Evolutionary conservation across 1,140 invertebrate genomes (phyloP), one percentile per base, ranked within the genome.

Genomic region (Eulimnadia texana): DNA sequence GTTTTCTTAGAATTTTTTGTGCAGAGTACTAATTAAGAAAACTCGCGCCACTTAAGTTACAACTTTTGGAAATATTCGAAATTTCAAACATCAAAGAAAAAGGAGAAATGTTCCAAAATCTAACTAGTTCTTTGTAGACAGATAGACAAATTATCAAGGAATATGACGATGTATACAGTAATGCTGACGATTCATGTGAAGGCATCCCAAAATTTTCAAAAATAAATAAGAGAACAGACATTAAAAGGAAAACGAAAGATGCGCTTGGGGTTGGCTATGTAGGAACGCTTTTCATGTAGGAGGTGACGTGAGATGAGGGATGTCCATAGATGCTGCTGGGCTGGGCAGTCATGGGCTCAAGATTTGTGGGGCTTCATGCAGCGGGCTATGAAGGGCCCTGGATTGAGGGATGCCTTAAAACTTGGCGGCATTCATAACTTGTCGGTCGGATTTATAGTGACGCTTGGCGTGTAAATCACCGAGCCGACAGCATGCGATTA

Each of bases 401-500:
- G 58, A 51, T 60, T 60, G 47, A 60, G 28, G 42, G 47, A 60
- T 60, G 47, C 25, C 58, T 60, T 19, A 27, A 60, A 60, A 49
- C 23, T 28, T 23, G 58, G 58, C 58, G 50, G 47, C 50, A 60
- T 52, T 60, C 58, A 50, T 50, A 57, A 60, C 58, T 50, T 29
- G 58, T 57, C 55, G 55, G 55, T 19, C 55, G 60, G 60, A 61
- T 61, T 61, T 61, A 61, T 61, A 42, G 60, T 61, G 60, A 61
- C 60, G 60, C 33, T 61, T 27, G 55, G 60, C 53, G 60, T 54
- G 60, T 61, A 61, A 61, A 61, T 61, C 60, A 61, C 50, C 50
- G 24, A 33, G 60, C 51, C 51, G 60, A 61, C 60, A 61, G 60
- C 60, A 61, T 61, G 60, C 53, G 60, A 61, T 61, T 61, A 61